Evolutionary conservation across 2,113 vertebrate species (phyloP).

Genomic region (Mobula birostris): DNA sequence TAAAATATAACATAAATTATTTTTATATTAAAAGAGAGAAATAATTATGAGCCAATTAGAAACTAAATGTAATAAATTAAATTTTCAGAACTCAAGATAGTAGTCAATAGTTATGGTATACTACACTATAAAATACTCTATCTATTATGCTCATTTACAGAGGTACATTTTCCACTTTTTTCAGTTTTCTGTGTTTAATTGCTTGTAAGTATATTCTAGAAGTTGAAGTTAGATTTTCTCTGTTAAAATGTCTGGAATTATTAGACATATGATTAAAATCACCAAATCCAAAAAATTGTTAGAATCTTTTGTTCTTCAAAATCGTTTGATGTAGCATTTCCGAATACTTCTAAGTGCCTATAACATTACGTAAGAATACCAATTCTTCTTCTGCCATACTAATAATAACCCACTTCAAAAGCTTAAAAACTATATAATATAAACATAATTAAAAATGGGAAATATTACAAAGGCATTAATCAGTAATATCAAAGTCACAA

Average conservation of each 20-base stretch:
- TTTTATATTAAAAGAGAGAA: too few relatives aligned
- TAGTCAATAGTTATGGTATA: too few relatives aligned
- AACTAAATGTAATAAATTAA: too few relatives aligned
- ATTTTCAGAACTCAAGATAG: too few relatives aligned
- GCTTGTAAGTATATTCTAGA: not conserved
- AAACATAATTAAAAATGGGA: not conserved
- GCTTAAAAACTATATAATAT: not conserved
- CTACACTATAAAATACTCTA: too few relatives aligned
- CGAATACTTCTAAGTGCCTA: not conserved
- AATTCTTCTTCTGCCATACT: not conserved
- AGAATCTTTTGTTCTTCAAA: not conserved
- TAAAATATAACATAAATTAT: too few relatives aligned
- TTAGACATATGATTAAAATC: not conserved
- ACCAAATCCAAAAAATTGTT: not conserved
- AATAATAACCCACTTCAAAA: not conserved
- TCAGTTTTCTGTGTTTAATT: too few relatives aligned
- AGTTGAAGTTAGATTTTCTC: not conserved
- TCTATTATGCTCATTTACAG: too few relatives aligned
- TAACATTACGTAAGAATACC: not conserved
- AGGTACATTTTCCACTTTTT: too few relatives aligned
- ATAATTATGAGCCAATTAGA: too few relatives aligned
- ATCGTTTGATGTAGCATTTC: not conserved
- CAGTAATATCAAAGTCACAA: not conserved
- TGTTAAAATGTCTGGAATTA: not conserved
- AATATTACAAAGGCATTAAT: not conserved